phyloP scores from a whole-genome alignment of 2,888 invertebrate species.

The Ennomos fuscantarius region DNA sequence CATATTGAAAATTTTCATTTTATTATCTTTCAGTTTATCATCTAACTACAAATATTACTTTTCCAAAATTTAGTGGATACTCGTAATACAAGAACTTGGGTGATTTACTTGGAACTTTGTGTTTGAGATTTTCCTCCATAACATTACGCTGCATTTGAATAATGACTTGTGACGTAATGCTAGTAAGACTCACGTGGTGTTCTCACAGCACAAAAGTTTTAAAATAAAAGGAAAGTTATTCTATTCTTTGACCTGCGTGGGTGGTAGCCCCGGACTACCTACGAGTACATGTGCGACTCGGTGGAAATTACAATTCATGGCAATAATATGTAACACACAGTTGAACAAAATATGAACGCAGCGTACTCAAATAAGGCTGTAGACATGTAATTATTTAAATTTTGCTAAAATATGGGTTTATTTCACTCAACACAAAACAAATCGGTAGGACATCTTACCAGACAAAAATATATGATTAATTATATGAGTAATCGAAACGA shows the following conservation, averaged over 20 bases:
- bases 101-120: slow-evolving; percentile 9
- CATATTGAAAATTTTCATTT: too few relatives aligned
- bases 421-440: too few relatives aligned
- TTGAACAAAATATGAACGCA: neutral
- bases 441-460: too few relatives aligned
- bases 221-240: slow-evolving; percentile 25
- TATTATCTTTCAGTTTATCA: too few relatives aligned
- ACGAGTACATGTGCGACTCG: slow-evolving; percentile 5
- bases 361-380: neutral
- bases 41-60: too few relatives aligned
- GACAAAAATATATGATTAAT: too few relatives aligned
- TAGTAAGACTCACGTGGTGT: slow-evolving; percentile 4
- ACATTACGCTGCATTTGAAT: slow-evolving; percentile 19
- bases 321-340: slow-evolving; percentile 10
- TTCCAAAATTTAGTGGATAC: too few relatives aligned
- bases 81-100: neutral
- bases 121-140: slow-evolving; percentile 7
- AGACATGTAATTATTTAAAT: too few relatives aligned
- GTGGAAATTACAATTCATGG: neutral
- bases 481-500: slow-evolving; percentile 3
- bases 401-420: too few relatives aligned
- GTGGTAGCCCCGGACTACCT: slow-evolving; percentile 12
- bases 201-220: too few relatives aligned
- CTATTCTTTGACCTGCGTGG: slow-evolving; percentile 17
- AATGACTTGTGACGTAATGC: slow-evolving; percentile 11